These are phyloP conservation scores for Gulo gulo DNA, from an alignment of 2,113 vertebrate species.

Conservation along the genomic window DNA sequence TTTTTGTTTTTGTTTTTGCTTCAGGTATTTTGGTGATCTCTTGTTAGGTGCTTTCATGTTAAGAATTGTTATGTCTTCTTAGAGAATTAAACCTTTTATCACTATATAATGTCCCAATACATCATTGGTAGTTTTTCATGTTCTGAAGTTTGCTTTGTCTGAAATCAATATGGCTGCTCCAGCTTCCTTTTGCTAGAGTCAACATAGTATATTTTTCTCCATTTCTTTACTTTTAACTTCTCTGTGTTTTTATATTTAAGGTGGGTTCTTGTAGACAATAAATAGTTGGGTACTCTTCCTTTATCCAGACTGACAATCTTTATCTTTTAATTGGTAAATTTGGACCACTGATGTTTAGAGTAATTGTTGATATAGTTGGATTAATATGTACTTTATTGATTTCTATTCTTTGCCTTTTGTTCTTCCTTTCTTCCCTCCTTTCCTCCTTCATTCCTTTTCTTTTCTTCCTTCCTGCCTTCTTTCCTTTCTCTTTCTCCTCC, in stretches of 20 bases:
- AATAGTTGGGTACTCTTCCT: neutral
- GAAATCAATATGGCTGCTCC: neutral
- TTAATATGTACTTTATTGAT: neutral
- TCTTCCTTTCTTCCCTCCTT: neutral
- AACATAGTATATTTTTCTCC: neutral
- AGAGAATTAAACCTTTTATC: neutral
- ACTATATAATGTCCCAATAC: neutral
- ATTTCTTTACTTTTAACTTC: neutral
- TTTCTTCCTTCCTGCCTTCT: neutral
- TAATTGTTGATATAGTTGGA: neutral
- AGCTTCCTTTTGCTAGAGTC: neutral
- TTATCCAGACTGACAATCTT: neutral
- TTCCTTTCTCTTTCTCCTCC: neutral
- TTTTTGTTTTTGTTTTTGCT: neutral
- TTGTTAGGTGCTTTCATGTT: neutral
- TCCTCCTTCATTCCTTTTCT: neutral
- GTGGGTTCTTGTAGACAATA: neutral
- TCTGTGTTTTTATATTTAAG: neutral
- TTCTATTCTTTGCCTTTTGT: neutral
- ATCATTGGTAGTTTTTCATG: neutral
- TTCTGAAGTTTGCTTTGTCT: neutral
- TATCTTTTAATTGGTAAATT: neutral
- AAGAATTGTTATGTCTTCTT: neutral
- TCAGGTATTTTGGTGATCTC: neutral
- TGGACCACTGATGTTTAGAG: neutral